These are phyloP conservation scores for Dendrolimus punctatus DNA, from an alignment of 1,140 invertebrate genomes.

Conservation along the genomic window DNA sequence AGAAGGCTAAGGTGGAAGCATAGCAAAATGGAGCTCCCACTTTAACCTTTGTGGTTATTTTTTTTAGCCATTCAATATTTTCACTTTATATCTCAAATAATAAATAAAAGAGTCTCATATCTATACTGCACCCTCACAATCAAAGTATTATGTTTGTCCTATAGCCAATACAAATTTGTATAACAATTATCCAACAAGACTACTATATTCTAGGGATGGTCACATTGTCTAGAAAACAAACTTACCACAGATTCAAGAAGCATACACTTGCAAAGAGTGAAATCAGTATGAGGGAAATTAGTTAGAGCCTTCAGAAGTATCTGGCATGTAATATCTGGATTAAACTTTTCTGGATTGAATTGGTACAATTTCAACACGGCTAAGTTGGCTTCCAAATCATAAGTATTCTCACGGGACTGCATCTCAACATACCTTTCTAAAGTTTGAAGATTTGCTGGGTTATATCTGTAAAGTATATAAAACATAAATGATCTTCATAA, in stretches of 20 bases:
- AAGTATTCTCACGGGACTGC: conserved; percentile 93
- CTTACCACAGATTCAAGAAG: conserved; percentile 88
- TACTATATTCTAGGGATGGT: too few species aligned
- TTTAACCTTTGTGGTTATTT: too few species aligned
- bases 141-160: too few species aligned
- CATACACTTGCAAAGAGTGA: conserved; percentile 96
- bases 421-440: conserved; percentile 94
- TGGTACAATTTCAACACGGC: conserved; percentile 94
- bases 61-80: too few species aligned
- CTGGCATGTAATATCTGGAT: conserved; percentile 84
- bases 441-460: conserved; percentile 92
- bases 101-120: too few species aligned
- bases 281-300: conserved; percentile 97
- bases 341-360: conserved; percentile 93
- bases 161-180: too few species aligned
- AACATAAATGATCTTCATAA: conserved; percentile 59
- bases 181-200: too few species aligned
- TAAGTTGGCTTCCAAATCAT: conserved; percentile 96
- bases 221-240: conserved; percentile 1
- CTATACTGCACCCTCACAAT: too few species aligned
- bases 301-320: conserved; percentile 96
- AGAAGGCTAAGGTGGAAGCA: too few species aligned
- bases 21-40: too few species aligned
- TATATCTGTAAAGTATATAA: conserved; percentile 79
- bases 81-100: too few species aligned